Evolutionary conservation across 2,113 vertebrate genomes (phyloP).

Genomic region (Noturus placidus): DNA sequence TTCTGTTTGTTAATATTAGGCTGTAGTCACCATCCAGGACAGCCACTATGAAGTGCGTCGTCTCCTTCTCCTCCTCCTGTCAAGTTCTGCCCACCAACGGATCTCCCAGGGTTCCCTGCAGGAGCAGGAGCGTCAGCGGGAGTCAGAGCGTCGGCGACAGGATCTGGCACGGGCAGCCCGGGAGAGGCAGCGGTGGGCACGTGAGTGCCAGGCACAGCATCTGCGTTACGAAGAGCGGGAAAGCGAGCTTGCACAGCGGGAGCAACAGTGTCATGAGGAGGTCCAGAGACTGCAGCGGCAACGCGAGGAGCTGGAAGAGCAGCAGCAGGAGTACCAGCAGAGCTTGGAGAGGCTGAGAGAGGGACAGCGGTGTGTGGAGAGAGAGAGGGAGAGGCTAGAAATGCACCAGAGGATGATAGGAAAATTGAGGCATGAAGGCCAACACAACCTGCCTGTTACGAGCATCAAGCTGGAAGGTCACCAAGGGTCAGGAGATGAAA

Average conservation of each 20-base stretch:
- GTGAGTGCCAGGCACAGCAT: conserved; percentile 74
- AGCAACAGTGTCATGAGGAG: conserved; percentile 73
- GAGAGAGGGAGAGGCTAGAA: conserved; percentile 79
- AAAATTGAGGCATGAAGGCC: conserved; percentile 73
- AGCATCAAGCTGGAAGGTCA: conserved; percentile 68
- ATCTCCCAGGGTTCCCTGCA: conserved; percentile 72
- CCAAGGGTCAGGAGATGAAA: conserved; percentile 59
- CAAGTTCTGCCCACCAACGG: conserved; percentile 42
- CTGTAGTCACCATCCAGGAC: conserved; percentile 86
- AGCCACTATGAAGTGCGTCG: conserved; percentile 84
- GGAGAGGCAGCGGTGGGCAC: conserved; percentile 86
- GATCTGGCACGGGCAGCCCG: conserved; percentile 77
- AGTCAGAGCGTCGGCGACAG: conserved; percentile 88
- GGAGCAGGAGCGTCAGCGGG: conserved; percentile 91
- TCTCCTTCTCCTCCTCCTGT: conserved; percentile 60
- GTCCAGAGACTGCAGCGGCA: conserved; percentile 75
- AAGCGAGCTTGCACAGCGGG: conserved; percentile 67
- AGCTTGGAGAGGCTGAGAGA: conserved; percentile 88
- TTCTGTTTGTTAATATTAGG: conserved; percentile 66
- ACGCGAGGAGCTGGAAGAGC: conserved; percentile 77
- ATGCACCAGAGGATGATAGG: conserved; percentile 72
- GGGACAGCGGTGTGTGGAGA: conserved; percentile 83
- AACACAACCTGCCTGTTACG: conserved; percentile 75
- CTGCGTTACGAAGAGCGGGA: conserved; percentile 74
- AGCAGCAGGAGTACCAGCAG: conserved; percentile 87